These are phyloP conservation scores for Pithecia hirsuta DNA, from an alignment of 2,797 vertebrate genomes.

Conservation along the genomic window DNA sequence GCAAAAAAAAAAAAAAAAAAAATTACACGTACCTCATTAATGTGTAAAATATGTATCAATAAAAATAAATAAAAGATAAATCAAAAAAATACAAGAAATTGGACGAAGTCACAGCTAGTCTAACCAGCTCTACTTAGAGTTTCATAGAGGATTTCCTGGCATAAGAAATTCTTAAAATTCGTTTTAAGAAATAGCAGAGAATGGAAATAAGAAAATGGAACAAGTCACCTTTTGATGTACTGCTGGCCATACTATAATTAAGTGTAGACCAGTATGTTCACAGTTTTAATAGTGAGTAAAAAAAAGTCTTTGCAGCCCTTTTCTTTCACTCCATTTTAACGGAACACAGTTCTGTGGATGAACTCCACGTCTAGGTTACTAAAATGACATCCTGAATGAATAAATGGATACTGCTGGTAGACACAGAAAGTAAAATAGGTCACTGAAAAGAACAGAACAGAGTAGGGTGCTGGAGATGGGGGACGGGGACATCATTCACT, in stretches of 20 bases:
- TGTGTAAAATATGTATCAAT: background rate
- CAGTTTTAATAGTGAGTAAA: background rate
- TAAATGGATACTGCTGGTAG: background rate
- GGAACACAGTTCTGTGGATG: background rate
- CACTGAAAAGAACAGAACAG: background rate
- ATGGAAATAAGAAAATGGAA: background rate
- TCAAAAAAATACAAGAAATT: background rate
- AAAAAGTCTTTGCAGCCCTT: background rate
- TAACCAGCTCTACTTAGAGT: background rate
- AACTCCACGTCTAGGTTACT: background rate
- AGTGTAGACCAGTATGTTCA: background rate
- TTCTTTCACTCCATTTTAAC: background rate
- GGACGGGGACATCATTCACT: background rate
- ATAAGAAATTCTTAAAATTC: background rate
- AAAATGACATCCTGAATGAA: background rate
- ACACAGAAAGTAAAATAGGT: background rate
- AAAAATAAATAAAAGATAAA: background rate
- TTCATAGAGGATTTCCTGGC: conserved; percentile 8
- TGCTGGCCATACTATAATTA: background rate
- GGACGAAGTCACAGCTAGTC: background rate
- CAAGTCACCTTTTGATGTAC: background rate
- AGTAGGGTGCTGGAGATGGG: background rate
- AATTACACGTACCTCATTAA: background rate
- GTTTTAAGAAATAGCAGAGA: background rate
- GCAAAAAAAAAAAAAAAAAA: background rate